phyloP scores from a whole-genome alignment of 2,113 vertebrate genomes.

The Nymphicus hollandicus region DNA sequence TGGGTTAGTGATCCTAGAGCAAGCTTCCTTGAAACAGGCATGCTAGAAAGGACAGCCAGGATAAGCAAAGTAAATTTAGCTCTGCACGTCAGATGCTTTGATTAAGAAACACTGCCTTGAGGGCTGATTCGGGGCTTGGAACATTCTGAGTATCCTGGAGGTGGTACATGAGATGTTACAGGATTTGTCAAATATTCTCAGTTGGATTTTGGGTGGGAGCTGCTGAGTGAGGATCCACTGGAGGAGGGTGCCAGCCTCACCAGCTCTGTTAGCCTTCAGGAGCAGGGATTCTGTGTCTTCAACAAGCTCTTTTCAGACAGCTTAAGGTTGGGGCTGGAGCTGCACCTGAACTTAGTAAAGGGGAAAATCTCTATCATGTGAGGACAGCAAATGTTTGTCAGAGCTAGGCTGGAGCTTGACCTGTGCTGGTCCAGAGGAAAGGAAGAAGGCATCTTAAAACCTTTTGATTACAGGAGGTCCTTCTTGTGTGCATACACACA shows the following conservation, averaged over 20 bases:
- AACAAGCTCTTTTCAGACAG: neutral
- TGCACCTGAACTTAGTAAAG: neutral
- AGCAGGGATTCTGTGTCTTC: neutral
- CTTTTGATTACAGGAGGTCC: neutral
- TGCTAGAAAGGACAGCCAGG: neutral
- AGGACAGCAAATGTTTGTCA: neutral
- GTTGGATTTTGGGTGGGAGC: neutral
- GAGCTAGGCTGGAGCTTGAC: neutral
- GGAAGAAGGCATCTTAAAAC: neutral
- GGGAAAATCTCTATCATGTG: neutral
- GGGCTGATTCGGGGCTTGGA: neutral
- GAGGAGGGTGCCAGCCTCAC: constrained; percentile 10
- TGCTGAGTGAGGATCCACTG: neutral
- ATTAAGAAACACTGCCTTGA: neutral
- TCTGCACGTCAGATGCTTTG: neutral
- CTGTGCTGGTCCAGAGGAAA: neutral
- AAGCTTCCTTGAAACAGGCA: neutral
- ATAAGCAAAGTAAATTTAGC: neutral
- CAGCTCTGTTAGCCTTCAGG: neutral
- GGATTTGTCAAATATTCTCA: neutral
- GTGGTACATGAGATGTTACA: neutral
- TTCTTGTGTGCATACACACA: neutral
- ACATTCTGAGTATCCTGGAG: neutral
- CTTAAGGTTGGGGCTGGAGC: neutral
- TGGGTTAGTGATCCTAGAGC: neutral